Evolutionary conservation across 1,140 invertebrate species (phyloP).

Genomic region (Drosophila nebulosa): DNA sequence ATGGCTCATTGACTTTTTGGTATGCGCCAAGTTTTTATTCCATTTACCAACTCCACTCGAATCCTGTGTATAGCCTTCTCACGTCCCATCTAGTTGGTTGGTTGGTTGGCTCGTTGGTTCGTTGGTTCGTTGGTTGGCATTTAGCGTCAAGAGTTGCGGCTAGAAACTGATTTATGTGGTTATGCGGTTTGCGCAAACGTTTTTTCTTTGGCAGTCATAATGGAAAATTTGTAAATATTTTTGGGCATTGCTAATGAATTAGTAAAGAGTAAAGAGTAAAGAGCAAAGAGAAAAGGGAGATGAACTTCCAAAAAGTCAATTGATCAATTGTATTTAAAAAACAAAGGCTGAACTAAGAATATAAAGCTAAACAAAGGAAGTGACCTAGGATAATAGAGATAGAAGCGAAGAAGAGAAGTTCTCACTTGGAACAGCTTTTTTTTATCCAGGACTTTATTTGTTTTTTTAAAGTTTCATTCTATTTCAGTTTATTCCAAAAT

Average conservation of each 20-base stretch:
- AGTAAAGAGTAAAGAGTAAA: not conserved
- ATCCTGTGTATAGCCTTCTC: conserved; percentile 19
- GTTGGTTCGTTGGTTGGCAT: conserved; percentile 56
- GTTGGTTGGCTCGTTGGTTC: not conserved
- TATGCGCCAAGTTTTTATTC: conserved; percentile 65
- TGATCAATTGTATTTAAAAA: not conserved
- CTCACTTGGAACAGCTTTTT: too few relatives aligned
- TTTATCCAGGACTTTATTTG: too few relatives aligned
- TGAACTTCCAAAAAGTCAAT: conserved; percentile 15
- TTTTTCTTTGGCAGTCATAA: conserved; percentile 50
- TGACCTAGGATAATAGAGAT: too few relatives aligned
- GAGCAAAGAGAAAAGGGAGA: conserved; percentile 9
- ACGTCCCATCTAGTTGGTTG: conserved; percentile 47
- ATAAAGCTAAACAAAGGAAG: not conserved
- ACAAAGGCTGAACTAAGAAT: not conserved
- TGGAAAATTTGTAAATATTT: conserved; percentile 72
- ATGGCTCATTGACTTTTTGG: conserved; percentile 77
- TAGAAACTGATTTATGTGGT: conserved; percentile 75
- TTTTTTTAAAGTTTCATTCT: too few relatives aligned
- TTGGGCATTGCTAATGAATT: conserved; percentile 69
- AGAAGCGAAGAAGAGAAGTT: too few relatives aligned
- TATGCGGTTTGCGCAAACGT: conserved; percentile 20
- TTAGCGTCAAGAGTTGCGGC: conserved; percentile 58
- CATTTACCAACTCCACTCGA: not conserved
- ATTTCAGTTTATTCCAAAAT: not conserved